Base-by-base conservation (phyloP, 2,113 vertebrate species). In the Ictalurus furcatus region DNA sequence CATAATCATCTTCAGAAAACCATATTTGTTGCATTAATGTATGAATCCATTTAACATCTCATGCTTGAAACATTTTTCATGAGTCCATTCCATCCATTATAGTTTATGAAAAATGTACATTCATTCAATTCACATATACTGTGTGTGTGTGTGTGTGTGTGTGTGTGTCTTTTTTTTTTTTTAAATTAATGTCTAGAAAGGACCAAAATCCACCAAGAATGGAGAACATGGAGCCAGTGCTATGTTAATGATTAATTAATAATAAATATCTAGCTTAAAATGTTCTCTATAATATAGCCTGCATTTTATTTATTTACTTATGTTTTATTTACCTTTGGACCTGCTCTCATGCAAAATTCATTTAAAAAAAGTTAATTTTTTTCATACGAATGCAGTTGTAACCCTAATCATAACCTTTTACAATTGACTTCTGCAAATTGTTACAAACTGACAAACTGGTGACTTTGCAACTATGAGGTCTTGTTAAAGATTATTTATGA, bases 401-500 rank as follows among this genome's bases (percentile, higher is more conserved):
- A 65, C 23, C 25, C 63, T n/a, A 63, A 63, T 9, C 19, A 21
- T 21, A 6, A 59, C 59, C 59, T 63, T 63, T n/a, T n/a, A 12
- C 28, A 67, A 13, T 13, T 67, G 0, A 28, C 59, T 74, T 74
- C 19, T 78, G 44, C 23, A 28, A 52, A 78, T 48, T 52, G 1
- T 25, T 12, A 12, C 40, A 48, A 25, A 52, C 6, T 28, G 71
- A 28, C 6, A 17, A 17, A 19, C 56, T 17, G 2, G 13, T 52
- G 4, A 79, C 6, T 52, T 52, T 54, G 4, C 6, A 56, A 56
- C 52, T 8, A 4, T 19, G 17, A 23, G 16, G 52, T 58, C 52
- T 58, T 81, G 52, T 81, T 81, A 56, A 81, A 30, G 78, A 54
- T 81, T 81, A 17, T 81, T 81, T 30, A 81, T 80, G 13, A 17